These are phyloP conservation scores for Drosophila vallismaia DNA, from an alignment of 2,888 invertebrate species.

Conservation along the genomic window DNA sequence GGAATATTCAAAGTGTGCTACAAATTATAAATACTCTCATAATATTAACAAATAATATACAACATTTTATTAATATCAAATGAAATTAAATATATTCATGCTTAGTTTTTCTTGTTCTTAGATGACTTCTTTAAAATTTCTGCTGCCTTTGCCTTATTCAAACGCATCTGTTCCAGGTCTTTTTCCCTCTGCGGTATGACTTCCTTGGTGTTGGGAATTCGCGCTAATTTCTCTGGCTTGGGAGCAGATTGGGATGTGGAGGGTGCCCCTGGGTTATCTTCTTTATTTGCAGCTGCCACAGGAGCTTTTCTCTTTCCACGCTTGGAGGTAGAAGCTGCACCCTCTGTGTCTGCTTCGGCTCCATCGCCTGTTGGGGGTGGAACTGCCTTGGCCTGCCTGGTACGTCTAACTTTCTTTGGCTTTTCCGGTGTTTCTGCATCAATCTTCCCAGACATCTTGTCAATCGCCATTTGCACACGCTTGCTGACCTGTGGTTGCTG, in stretches of 20 bases:
- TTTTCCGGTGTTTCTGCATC: conserved; percentile 54
- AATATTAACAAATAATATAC: not conserved
- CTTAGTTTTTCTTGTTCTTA: conserved; percentile 21
- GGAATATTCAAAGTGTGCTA: not conserved
- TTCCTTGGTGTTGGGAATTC: conserved; percentile 83
- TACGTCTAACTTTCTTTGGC: conserved; percentile 49
- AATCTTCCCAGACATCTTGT: conserved; percentile 85
- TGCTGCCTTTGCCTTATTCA: conserved; percentile 90
- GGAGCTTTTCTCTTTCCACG: conserved; percentile 49
- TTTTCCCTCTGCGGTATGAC: conserved; percentile 90
- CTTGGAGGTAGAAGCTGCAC: conserved; percentile 31
- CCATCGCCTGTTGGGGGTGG: not conserved
- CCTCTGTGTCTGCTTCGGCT: not conserved
- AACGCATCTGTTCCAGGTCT: conserved; percentile 87
- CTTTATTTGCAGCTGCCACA: not conserved
- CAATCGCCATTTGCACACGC: conserved; percentile 91
- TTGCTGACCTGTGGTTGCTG: conserved; percentile 90
- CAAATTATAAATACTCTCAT: not conserved
- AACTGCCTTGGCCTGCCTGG: conserved; percentile 30
- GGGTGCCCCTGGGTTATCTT: no score
- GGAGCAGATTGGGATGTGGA: conserved; percentile 17
- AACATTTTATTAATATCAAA: not conserved
- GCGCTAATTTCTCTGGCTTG: conserved; percentile 54
- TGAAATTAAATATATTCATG: not conserved
- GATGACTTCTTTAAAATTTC: conserved; percentile 88